phyloP scores from a whole-genome alignment of 1,140 invertebrate species.

The Saxidomus purpurata region DNA sequence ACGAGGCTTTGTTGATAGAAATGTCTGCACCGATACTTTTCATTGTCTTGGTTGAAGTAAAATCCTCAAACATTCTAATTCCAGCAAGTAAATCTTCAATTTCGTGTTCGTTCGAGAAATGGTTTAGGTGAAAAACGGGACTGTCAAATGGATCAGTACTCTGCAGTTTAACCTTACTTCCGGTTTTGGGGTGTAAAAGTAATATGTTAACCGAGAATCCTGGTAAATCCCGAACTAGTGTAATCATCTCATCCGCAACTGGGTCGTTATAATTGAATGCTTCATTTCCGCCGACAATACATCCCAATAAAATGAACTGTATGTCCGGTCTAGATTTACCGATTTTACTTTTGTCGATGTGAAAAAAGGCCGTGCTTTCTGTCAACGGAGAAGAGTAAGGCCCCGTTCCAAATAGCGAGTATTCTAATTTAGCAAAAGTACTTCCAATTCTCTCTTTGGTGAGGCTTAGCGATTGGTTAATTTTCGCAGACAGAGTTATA shows the following conservation, averaged over 20 bases:
- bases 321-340: background rate
- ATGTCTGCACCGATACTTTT: background rate
- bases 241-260: background rate
- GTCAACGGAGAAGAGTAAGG: too few species aligned
- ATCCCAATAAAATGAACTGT: background rate
- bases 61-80: background rate
- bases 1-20: conserved; percentile 9
- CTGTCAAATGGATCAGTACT: conserved; percentile 7
- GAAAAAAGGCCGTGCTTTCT: background rate
- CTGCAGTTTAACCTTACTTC: background rate
- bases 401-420: conserved; percentile 2
- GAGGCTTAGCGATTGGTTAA: background rate
- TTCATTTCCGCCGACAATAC: background rate
- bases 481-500: background rate
- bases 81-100: background rate
- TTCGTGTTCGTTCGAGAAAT: background rate
- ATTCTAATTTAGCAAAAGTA: background rate
- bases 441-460: background rate
- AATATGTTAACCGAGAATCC: background rate
- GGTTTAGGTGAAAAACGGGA: background rate
- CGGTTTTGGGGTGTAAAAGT: conserved; percentile 10
- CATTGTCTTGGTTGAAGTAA: background rate
- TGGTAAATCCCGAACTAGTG: background rate
- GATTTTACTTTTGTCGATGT: background rate
- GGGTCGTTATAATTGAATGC: background rate